Percentiles rank a stretch among this genome's conserved stretches.
Evolutionary conservation across 2,888 invertebrate species (phyloP).

Genomic region (Sphinx pinastri): DNA sequence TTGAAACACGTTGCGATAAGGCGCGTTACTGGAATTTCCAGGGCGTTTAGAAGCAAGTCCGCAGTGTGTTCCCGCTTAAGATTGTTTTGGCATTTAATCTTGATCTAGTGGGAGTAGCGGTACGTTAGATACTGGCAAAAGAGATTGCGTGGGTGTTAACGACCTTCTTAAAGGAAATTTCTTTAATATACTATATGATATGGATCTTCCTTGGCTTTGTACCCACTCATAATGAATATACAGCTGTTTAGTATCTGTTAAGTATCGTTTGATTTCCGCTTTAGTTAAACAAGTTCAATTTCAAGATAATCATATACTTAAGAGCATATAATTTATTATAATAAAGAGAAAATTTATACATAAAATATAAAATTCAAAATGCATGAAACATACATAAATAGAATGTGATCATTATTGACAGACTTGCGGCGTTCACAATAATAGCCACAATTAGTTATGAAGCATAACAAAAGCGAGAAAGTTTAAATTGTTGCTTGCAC

Average conservation of each 20-base stretch:
- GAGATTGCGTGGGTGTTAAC: conserved; percentile 54
- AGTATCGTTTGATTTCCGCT: too few species aligned
- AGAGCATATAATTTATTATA: too few species aligned
- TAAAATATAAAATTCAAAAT: not conserved
- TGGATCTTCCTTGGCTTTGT: conserved; percentile 27
- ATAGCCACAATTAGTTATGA: conserved; percentile 3
- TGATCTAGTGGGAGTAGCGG: conserved; percentile 52
- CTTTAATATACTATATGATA: conserved; percentile 40
- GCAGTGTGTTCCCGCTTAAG: conserved; percentile 39
- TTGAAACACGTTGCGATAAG: not conserved
- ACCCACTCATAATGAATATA: not conserved
- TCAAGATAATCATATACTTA: too few species aligned
- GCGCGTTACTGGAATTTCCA: not conserved
- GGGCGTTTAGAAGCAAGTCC: conserved; percentile 9
- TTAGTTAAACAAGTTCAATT: too few species aligned
- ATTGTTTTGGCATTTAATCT: conserved; percentile 59
- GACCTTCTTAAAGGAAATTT: conserved; percentile 50
- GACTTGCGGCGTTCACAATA: not conserved
- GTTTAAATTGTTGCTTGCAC: conserved; percentile 43
- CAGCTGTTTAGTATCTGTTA: not conserved
- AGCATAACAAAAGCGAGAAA: conserved; percentile 27
- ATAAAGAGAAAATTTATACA: too few species aligned
- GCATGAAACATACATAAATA: not conserved
- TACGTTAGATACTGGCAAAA: conserved; percentile 40
- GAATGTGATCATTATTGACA: not conserved